These are phyloP conservation scores for Cephalopachus bancanus DNA, from an alignment of 2,797 vertebrate genomes.

Conservation along the genomic window DNA sequence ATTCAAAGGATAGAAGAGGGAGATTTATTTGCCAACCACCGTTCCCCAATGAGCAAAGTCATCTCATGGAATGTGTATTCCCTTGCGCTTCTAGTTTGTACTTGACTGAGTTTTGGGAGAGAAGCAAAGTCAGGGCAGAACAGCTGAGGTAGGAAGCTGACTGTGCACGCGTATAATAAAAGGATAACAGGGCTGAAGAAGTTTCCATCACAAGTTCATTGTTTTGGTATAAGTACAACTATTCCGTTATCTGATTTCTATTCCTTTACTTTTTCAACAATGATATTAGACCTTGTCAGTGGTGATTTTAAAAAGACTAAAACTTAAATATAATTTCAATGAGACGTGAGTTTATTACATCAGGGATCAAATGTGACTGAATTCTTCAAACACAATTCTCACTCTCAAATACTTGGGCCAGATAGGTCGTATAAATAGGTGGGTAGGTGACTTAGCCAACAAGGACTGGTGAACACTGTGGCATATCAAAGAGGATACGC, in stretches of 20 bases:
- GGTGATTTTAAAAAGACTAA: not conserved
- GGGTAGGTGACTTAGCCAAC: not conserved
- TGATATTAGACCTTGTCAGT: not conserved
- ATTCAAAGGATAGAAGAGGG: not conserved
- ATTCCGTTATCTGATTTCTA: not conserved
- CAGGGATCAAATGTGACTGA: not conserved
- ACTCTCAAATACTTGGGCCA: not conserved
- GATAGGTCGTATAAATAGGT: not conserved
- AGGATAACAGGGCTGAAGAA: not conserved
- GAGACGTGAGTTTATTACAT: not conserved
- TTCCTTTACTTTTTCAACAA: not conserved
- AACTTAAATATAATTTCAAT: not conserved
- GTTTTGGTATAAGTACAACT: not conserved
- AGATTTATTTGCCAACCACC: not conserved
- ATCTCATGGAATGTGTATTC: too few relatives aligned
- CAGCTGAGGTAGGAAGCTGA: not conserved
- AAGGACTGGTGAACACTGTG: not conserved
- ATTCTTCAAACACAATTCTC: not conserved
- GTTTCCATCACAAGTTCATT: not conserved
- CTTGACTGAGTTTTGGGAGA: not conserved
- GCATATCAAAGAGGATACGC: rapidly evolving
- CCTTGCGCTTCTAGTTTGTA: not conserved
- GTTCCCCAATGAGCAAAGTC: not conserved
- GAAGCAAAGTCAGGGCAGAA: not conserved
- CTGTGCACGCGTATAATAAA: not conserved